Percentiles rank a stretch among this genome's conserved stretches.
Evolutionary conservation across 2,888 invertebrate species (phyloP).

Genomic region (Ashinkailepas kermadecensis): DNA sequence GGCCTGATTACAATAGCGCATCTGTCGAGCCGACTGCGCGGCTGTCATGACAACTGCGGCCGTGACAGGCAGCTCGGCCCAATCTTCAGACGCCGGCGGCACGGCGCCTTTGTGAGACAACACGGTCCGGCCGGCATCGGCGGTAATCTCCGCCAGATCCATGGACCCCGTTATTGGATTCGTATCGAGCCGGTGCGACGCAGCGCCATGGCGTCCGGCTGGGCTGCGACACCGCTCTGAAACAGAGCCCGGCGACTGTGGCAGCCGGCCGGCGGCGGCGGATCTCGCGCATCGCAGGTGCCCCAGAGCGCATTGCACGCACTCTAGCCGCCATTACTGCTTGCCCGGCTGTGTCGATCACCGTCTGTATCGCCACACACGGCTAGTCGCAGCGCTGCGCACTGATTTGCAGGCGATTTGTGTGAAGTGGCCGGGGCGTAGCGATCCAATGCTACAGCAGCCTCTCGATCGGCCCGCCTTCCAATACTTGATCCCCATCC

Average conservation of each 20-base stretch:
- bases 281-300: too few species aligned
- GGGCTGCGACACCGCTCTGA: too few species aligned
- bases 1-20: background rate
- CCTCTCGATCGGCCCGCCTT: background rate
- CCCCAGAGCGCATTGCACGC: too few species aligned
- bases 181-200: background rate
- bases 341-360: too few species aligned
- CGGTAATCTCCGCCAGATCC: background rate
- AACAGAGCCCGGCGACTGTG: background rate
- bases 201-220: background rate
- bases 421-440: too few species aligned
- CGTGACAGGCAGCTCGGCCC: background rate
- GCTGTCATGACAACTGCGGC: background rate
- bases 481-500: background rate
- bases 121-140: background rate
- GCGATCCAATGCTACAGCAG: background rate
- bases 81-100: background rate
- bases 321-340: too few species aligned
- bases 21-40: background rate
- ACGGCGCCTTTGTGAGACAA: background rate
- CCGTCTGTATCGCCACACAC: too few species aligned
- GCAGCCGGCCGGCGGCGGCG: background rate
- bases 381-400: background rate
- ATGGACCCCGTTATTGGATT: constrained; percentile 3
- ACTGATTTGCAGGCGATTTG: background rate